phyloP scores from a whole-genome alignment of 2,888 invertebrate genomes.

The Cecidostiba fungosa region DNA sequence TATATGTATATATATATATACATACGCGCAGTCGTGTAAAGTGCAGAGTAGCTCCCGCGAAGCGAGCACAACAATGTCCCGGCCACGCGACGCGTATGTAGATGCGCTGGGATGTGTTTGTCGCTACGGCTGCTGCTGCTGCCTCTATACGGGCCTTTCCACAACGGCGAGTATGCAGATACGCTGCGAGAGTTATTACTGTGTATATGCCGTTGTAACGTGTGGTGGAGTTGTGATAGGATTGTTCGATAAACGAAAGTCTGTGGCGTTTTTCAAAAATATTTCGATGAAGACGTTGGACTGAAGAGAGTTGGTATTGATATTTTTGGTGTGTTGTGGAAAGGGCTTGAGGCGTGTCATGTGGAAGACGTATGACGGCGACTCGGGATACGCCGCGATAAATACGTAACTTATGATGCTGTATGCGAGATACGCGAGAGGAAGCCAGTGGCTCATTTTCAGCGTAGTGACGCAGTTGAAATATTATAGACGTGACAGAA shows the following conservation, averaged over 20 bases:
- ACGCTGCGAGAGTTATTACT: neutral
- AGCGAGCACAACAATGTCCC: constrained; percentile 44
- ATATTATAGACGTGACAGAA: neutral
- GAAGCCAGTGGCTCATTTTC: neutral
- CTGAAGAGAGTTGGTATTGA: no score
- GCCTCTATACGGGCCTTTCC: neutral
- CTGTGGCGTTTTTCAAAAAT: neutral
- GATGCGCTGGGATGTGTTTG: neutral
- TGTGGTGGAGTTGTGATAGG: neutral
- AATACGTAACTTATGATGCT: constrained; percentile 12
- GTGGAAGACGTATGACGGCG: neutral
- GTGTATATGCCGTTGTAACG: neutral
- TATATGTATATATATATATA: neutral
- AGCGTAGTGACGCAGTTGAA: neutral
- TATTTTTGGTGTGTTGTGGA: neutral
- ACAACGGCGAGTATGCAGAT: neutral
- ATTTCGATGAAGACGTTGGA: no score
- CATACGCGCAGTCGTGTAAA: constrained; percentile 29
- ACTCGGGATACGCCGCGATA: constrained; percentile 8
- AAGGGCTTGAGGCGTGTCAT: neutral
- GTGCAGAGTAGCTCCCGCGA: constrained; percentile 40
- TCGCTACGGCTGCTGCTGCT: constrained; percentile 13
- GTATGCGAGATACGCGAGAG: neutral
- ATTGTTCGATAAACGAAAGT: neutral
- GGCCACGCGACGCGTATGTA: constrained; percentile 19